These are phyloP conservation scores for Euthynnus affinis DNA, from an alignment of 2,797 vertebrate genomes.

Conservation along the genomic window DNA sequence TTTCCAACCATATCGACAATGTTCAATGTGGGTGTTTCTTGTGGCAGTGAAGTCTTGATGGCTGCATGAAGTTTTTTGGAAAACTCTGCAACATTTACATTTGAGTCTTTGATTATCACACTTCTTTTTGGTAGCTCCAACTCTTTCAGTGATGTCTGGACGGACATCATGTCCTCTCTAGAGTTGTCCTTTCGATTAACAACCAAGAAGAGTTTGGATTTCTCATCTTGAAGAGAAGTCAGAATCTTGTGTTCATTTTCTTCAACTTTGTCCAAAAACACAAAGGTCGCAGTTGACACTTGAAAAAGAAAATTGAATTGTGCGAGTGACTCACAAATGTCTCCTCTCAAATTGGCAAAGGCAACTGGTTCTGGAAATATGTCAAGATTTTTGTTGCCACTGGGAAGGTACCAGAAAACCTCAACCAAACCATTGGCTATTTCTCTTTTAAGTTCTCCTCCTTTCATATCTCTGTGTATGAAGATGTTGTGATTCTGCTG, in stretches of 20 bases:
- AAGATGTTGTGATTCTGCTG: constrained; percentile 77
- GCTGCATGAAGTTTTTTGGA: constrained; percentile 21
- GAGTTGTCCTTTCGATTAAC: constrained; percentile 3
- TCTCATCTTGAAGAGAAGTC: constrained; percentile 55
- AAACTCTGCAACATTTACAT: constrained; percentile 34
- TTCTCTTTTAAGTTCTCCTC: constrained; percentile 53
- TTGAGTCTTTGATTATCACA: constrained; percentile 24
- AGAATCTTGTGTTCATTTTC: constrained; percentile 38
- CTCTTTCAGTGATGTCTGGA: neutral
- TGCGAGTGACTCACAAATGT: constrained; percentile 51
- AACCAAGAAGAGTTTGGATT: constrained; percentile 56
- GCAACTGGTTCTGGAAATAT: constrained; percentile 77
- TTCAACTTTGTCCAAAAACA: constrained; percentile 73
- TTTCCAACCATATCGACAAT: constrained; percentile 33
- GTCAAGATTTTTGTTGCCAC: constrained; percentile 70
- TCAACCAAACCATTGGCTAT: constrained; percentile 80
- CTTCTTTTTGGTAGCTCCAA: constrained; percentile 22
- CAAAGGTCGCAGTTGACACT: constrained; percentile 81
- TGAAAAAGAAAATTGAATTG: constrained; percentile 30
- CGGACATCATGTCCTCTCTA: constrained; percentile 6
- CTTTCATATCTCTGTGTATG: constrained; percentile 26
- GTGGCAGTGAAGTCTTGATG: constrained; percentile 3
- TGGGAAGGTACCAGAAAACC: constrained; percentile 83
- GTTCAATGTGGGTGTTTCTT: accelerated
- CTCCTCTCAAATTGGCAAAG: constrained; percentile 77